Base-by-base conservation (phyloP, 2,113 vertebrate species). In the Oophaga pumilio region DNA sequence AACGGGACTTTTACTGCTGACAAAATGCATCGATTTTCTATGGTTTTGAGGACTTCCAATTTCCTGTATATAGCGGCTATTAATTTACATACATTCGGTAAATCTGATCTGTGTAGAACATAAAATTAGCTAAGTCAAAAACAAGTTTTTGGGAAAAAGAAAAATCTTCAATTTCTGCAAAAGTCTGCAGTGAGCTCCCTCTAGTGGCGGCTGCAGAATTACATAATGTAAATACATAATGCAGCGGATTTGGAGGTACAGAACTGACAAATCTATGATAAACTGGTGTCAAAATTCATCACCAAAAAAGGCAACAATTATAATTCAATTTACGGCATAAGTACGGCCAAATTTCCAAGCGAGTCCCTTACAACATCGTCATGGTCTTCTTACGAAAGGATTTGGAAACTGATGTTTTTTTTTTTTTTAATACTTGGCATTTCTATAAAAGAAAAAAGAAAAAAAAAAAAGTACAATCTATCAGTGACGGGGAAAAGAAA, bases 391-490 rank as follows among this genome's bases (percentile, higher is more conserved):
- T 69, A 24, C 28, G 24, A 69, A 90, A 89, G 92, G 92, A 93
- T 90, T 91, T 86, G 66, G 89, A 89, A 91, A 89, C 90, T 85
- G 92, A 89, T 28, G 89, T 2, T 92, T 92, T 93, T 92, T 89
- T 28, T 89, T 2, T 92, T 92, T 93, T 92, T 89, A 90, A 89
- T 92, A 90, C 91, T 93, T 93, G 94, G 92, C 91, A 91, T 94
- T 94, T 94, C 93, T 89, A 4, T 43, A 2, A 5, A 43, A 4
- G 5, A 43, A 43, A 43, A 33, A 33, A 92, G 95, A 74, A 43
- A 43, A 43, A 43, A 33, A 33, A 92, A 95, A 74, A 95, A 95
- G 94, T 94, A 94, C 94, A 92, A 93, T 94, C 94, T 95, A 95
- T 91, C 22, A 53, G 26, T 20, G 1, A 80, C 68, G 60, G 60